Conservation (phyloP, 2,113 vertebrate genomes). For the Heterotis niloticus region DNA sequence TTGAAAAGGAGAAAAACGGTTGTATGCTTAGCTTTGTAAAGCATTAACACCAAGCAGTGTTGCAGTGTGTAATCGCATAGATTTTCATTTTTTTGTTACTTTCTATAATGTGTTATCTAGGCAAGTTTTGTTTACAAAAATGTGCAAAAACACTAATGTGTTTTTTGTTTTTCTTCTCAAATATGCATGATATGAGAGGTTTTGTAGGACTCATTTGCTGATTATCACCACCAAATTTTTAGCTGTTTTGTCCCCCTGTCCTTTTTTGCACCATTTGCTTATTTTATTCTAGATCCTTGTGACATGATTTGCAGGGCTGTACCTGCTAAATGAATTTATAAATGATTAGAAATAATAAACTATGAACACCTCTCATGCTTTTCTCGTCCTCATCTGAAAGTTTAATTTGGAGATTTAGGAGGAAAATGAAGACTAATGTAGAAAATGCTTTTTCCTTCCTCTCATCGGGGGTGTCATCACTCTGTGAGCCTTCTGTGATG, state of each 20-base stretch:
- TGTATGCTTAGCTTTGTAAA: slow-evolving; percentile 54
- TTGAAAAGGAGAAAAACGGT: slow-evolving; percentile 42
- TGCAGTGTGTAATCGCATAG: slow-evolving; percentile 69
- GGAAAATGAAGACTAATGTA: too few relatives aligned
- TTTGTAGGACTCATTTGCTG: slow-evolving; percentile 63
- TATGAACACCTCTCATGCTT: slow-evolving; percentile 45
- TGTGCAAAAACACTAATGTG: slow-evolving; percentile 77
- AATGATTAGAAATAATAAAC: slow-evolving; percentile 74
- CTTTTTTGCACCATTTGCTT: slow-evolving; percentile 46
- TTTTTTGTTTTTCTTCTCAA: slow-evolving; percentile 53
- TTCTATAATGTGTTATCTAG: slow-evolving; percentile 73
- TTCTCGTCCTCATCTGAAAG: not conserved
- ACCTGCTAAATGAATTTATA: slow-evolving; percentile 71
- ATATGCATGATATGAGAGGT: slow-evolving; percentile 71
- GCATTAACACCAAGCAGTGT: slow-evolving; percentile 71
- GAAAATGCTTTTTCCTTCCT: too few relatives aligned
- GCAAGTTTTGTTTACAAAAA: slow-evolving; percentile 77
- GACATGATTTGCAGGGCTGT: slow-evolving; percentile 69
- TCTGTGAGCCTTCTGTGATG: not conserved
- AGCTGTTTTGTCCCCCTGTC: slow-evolving; percentile 62
- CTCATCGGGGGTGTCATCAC: not conserved
- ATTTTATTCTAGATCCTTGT: slow-evolving; percentile 60
- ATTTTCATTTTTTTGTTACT: slow-evolving; percentile 61
- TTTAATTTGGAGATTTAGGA: not conserved
- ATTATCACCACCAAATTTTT: slow-evolving; percentile 69